Conservation (phyloP, 2,113 vertebrate genomes). For the Tupaia tana region DNA sequence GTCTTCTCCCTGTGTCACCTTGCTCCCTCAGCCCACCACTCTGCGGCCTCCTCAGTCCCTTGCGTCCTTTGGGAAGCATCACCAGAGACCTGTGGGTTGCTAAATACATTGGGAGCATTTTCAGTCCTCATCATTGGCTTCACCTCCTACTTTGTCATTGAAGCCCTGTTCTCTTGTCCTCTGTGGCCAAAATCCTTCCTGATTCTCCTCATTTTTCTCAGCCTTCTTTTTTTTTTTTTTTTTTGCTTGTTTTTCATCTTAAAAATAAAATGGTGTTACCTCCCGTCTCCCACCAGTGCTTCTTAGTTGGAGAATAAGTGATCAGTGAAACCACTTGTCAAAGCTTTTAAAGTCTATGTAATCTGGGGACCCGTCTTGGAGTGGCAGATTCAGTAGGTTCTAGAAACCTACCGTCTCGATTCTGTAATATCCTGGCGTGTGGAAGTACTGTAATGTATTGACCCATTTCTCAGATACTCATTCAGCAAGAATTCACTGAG, state of each 20-base stretch:
- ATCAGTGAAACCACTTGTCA: not conserved
- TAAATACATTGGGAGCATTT: not conserved
- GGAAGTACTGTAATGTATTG: not conserved
- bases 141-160: not conserved
- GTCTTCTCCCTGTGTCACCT: rapidly evolving
- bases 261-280: not conserved
- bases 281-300: not conserved
- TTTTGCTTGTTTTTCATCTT: not conserved
- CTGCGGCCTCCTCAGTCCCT: rapidly evolving
- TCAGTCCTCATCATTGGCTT: not conserved
- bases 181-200: not conserved
- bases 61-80: not conserved
- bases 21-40: not conserved
- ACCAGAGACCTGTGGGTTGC: not conserved
- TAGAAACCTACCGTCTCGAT: not conserved
- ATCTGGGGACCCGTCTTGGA: not conserved
- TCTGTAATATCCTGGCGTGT: not conserved
- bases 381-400: not conserved
- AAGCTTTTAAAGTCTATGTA: not conserved
- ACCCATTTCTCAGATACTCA: not conserved
- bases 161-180: not conserved
- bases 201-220: not conserved
- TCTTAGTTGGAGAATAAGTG: not conserved
- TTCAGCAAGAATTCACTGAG: not conserved
- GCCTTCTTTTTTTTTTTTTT: not conserved